Evolutionary conservation across 2,797 vertebrate species (phyloP).

Genomic region (Anabacerthia variegaticeps): DNA sequence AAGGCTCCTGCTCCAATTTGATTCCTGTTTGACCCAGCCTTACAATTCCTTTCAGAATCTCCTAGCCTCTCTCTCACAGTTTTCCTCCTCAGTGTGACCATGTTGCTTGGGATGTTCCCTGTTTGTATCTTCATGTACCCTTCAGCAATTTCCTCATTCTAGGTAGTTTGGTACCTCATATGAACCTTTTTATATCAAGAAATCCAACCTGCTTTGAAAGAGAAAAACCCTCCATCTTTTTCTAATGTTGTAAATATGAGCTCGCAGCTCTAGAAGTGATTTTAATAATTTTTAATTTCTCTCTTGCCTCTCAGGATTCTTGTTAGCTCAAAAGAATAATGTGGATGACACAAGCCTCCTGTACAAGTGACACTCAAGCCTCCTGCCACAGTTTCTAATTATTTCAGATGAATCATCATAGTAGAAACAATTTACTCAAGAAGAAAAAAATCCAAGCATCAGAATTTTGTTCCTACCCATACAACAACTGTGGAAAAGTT

Average conservation of each 20-base stretch:
- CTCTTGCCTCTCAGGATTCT: not conserved
- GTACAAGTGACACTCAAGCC: accelerated
- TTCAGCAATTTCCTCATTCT: not conserved
- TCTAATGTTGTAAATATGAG: not conserved
- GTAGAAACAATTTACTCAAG: not conserved
- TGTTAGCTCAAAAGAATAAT: not conserved
- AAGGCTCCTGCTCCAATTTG: not conserved
- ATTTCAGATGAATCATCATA: not conserved
- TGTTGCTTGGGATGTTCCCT: not conserved
- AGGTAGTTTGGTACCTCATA: not conserved
- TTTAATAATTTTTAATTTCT: not conserved
- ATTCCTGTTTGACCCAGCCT: not conserved
- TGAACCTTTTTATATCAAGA: not conserved
- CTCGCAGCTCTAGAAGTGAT: not conserved
- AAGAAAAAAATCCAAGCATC: not conserved
- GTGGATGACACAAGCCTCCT: not conserved
- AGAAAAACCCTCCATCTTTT: not conserved
- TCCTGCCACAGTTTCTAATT: not conserved
- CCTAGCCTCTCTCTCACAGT: not conserved
- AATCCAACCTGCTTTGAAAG: not conserved
- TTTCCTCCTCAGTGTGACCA: not conserved
- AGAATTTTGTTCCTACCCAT: not conserved
- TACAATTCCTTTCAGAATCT: not conserved
- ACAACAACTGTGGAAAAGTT: not conserved
- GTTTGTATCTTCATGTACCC: not conserved